Evolutionary conservation across 2,888 invertebrate genomes (phyloP), one percentile per base, ranked within the genome.

Genomic region (Pyrrhosoma nymphula): DNA sequence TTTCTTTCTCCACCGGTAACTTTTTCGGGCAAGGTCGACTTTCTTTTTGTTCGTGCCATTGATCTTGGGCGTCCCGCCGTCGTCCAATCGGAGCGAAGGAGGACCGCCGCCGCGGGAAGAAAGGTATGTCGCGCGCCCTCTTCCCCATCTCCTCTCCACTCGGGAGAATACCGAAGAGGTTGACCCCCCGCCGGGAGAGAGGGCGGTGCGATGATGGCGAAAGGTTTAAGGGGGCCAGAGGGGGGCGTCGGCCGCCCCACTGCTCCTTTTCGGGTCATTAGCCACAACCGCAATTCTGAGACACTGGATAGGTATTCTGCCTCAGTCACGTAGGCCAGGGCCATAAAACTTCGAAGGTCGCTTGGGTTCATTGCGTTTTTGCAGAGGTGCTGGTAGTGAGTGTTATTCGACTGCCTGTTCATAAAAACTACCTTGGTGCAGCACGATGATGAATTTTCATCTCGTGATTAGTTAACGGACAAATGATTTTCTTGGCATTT

Each of bases 21-120:
- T 82, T 82, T 82, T 82, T 82, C 82, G 82, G 23, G 82, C 82
- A 82, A 82, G 82, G 82, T 82, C 82, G 82, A 82, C 82, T 82
- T 82, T 82, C 82, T 82, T 82, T 82, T 82, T 82, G 82, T 82
- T 82, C 82, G 82, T 35, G 82, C 82, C 60, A 60, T 60, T 82
- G 35, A 82, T 82, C 82, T 35, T 35, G 82, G 82, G 23, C 82
- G 8, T 82, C 69, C 69, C 69, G 8, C 26, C 10, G 26, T 82
- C 82, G 26, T 82, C 82, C 82, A 30, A 82, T 82, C 35, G 26
- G 14, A 82, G 18, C 26, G 16, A 35, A 82, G 82, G 82, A 35
- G 82, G 69, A 47, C 47, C 47, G 47, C 47, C 47, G 47, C 47
- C 2, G 47, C 47, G 69, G 16, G 26, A 26, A 23, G 82, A 26